These are phyloP conservation scores for Squalus acanthias DNA, from an alignment of 2,797 vertebrate species.

Conservation along the genomic window DNA sequence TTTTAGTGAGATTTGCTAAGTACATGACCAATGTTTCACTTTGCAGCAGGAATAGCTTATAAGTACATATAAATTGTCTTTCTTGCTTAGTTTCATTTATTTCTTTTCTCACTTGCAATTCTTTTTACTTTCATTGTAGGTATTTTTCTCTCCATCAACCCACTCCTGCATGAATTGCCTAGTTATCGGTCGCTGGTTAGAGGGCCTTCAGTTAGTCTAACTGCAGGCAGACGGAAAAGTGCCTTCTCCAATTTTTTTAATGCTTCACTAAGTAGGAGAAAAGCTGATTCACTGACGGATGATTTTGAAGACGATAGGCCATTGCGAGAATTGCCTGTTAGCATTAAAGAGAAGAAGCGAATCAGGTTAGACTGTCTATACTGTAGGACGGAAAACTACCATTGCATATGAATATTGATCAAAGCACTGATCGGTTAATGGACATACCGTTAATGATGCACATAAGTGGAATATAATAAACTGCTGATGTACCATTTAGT, in stretches of 20 bases:
- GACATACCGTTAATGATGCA: background rate
- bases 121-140: slow-evolving; percentile 45
- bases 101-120: slow-evolving; percentile 15
- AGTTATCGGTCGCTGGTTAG: slow-evolving; percentile 79
- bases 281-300: slow-evolving; percentile 15
- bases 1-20: background rate
- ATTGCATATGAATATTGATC: background rate
- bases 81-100: background rate
- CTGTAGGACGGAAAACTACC: background rate
- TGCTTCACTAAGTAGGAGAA: slow-evolving; percentile 39
- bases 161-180: slow-evolving; percentile 81
- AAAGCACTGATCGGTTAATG: background rate
- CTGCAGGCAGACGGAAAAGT: slow-evolving; percentile 50
- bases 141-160: slow-evolving; percentile 52
- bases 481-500: background rate
- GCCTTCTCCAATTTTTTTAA: slow-evolving; percentile 42
- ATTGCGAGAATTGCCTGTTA: slow-evolving; percentile 55
- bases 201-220: slow-evolving; percentile 47
- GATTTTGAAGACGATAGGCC: slow-evolving; percentile 45
- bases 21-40: background rate
- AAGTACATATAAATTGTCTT: background rate
- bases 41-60: background rate
- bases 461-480: background rate
- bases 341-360: slow-evolving; percentile 71
- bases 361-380: slow-evolving; percentile 57